These are phyloP conservation scores for Scrobipalpa costella DNA, from an alignment of 2,888 invertebrate species.

Conservation along the genomic window DNA sequence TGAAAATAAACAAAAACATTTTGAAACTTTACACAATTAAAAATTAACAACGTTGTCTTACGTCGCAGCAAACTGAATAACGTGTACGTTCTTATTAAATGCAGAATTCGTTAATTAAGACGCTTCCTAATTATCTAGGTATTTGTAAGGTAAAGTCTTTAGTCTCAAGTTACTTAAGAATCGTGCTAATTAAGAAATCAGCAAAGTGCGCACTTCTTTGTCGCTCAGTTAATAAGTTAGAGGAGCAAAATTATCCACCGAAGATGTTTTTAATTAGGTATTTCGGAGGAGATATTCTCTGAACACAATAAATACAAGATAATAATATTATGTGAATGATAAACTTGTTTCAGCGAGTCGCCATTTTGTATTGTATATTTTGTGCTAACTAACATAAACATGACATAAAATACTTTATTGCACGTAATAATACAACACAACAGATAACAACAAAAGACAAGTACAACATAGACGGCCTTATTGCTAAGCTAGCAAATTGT, in stretches of 20 bases:
- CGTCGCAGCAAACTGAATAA: slow-evolving; percentile 15
- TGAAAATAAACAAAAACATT: slow-evolving; percentile 20
- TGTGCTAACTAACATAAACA: no score
- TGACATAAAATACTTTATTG: no score
- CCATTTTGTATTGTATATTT: no score
- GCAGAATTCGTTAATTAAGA: slow-evolving; percentile 51
- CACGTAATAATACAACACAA: no score
- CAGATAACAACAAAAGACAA: no score
- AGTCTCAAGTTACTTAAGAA: slow-evolving; percentile 44
- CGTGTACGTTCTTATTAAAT: slow-evolving; percentile 25
- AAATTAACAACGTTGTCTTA: slow-evolving; percentile 3
- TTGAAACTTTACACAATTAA: slow-evolving; percentile 14
- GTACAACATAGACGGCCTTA: no score
- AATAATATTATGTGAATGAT: background rate
- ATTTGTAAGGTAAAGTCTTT: slow-evolving; percentile 48
- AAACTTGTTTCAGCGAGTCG: no score
- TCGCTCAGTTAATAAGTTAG: slow-evolving; percentile 43
- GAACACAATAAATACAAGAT: slow-evolving; percentile 1
- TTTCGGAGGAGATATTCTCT: background rate
- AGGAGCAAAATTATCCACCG: slow-evolving; percentile 13
- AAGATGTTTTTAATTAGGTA: slow-evolving; percentile 12
- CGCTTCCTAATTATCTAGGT: slow-evolving; percentile 49
- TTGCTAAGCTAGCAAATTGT: no score
- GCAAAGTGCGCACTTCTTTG: slow-evolving; percentile 40
- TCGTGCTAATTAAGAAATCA: slow-evolving; percentile 57